A percentile compares a stretch with the other conserved stretches of the same genome.
phyloP scores from a whole-genome alignment of 1,140 invertebrate species.

The Diabrotica undecimpunctata region DNA sequence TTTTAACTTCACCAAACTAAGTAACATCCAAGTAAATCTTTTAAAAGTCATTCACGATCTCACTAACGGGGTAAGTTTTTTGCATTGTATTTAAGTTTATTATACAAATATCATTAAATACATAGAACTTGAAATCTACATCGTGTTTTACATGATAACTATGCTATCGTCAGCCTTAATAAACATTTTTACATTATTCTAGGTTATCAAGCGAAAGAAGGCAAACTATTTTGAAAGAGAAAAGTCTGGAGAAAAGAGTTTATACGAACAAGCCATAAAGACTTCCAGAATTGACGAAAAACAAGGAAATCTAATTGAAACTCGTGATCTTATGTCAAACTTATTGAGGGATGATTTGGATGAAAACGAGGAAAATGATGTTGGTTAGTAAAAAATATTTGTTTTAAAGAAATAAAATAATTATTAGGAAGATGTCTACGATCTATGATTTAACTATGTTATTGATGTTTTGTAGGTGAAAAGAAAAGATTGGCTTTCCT shows the following conservation, averaged over 20 bases:
- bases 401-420: no score
- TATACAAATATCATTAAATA: no score
- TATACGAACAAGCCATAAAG: conserved; percentile 27
- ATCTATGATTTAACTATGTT: no score
- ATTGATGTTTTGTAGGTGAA: conserved; percentile 55
- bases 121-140: no score
- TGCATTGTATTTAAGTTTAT: no score
- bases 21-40: conserved; percentile 41
- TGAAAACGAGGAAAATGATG: conserved; percentile 65
- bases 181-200: no score
- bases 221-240: conserved; percentile 39
- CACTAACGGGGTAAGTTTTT: conserved; percentile 50
- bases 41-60: conserved; percentile 72
- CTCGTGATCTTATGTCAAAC: conserved; percentile 47
- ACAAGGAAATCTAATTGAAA: conserved; percentile 50
- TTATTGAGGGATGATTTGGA: conserved; percentile 75
- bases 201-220: conserved; percentile 40
- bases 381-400: conserved; percentile 12
- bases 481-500: conserved; percentile 90
- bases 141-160: no score
- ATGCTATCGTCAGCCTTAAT: no score
- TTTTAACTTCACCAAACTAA: conserved; percentile 71
- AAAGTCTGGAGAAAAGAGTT: conserved; percentile 24
- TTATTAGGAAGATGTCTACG: no score
- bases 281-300: conserved; percentile 32